Base-by-base conservation (phyloP, 2,888 invertebrate genomes). In the Pseudoips prasinana region DNA sequence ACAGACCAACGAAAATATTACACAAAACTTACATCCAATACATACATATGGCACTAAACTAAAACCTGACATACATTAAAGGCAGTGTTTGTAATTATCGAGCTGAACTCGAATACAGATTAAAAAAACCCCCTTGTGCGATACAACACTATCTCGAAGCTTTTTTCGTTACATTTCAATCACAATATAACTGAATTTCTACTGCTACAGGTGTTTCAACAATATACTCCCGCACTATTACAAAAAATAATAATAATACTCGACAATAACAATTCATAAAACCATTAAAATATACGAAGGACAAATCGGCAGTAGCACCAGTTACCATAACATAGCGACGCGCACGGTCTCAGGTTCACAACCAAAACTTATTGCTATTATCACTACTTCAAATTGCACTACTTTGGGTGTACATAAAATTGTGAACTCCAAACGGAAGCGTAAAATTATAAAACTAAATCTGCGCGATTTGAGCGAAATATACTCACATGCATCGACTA, bases 281-380 rank as follows among this genome's bases (percentile, higher is more conserved):
- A 79, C 75, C 67, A 77, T 76, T 70, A 73, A 37, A 59, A 56
- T 56, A 54, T 74, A 70, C 49, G 62, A 67, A 67, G 64, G 68
- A 72, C 63, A 71, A 60, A 69, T 74, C 58, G 83, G 79, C 81
- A 78, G 76, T 79, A 81, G 83, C 77, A 73, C 77, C 77, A 71
- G 69, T 68, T 48, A 67, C 65, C 69, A 67, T 65, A 63, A 61
- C 59, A 61, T 61, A n/a, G 69, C 71, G 70, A 73, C 73, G 64
- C 70, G 62, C 68, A 50, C 66, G 68, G 63, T 57, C 69, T 68
- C 74, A 70, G 77, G 74, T 72, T 86, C 87, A 87, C 87, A 87
- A 87, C 86, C 87, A 77, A 85, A 83, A 86, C 82, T 86, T 86
- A 86, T 82, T 76, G 76, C 87, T 87, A 86, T 82, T 84, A 86